Evolutionary conservation across 2,113 vertebrate species (phyloP).

Genomic region (Lota lota): DNA sequence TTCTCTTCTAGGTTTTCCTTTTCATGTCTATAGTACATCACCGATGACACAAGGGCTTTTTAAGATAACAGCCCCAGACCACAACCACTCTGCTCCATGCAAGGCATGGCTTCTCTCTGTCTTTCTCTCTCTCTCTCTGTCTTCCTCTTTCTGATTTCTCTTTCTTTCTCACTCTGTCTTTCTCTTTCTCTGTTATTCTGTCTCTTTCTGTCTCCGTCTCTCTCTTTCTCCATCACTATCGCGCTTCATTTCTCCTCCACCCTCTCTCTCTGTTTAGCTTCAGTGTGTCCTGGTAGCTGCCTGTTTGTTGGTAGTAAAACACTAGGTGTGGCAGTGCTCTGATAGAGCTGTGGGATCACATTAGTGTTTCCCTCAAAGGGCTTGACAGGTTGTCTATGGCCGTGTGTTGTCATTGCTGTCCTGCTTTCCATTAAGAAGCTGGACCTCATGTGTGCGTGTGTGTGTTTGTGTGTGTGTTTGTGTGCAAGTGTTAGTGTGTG

Average conservation of each 20-base stretch:
- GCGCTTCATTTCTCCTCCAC: slow-evolving; percentile 21
- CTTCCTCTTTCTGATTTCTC: neutral
- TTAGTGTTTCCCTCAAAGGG: slow-evolving; percentile 62
- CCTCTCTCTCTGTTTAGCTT: slow-evolving; percentile 9
- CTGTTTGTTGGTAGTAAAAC: slow-evolving; percentile 54
- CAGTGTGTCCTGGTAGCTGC: too few species aligned
- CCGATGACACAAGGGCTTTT: neutral
- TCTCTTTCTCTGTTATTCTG: slow-evolving; percentile 26
- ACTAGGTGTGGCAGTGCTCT: slow-evolving; percentile 52
- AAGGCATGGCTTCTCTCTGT: neutral
- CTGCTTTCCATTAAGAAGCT: slow-evolving; percentile 57
- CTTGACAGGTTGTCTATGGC: slow-evolving; percentile 66
- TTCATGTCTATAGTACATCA: neutral
- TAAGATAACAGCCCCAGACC: neutral
- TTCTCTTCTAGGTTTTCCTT: slow-evolving; percentile 38
- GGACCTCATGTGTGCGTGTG: slow-evolving; percentile 21
- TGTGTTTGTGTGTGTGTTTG: too few species aligned
- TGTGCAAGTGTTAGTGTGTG: slow-evolving; percentile 5
- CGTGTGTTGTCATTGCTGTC: slow-evolving; percentile 44
- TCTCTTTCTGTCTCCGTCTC: slow-evolving; percentile 6
- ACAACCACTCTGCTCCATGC: neutral
- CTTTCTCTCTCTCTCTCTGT: neutral
- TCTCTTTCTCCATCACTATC: neutral
- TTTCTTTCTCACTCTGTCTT: neutral
- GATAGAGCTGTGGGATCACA: slow-evolving; percentile 67